Conservation (phyloP, 2,888 invertebrate genomes). For the Napeogenes inachia region DNA sequence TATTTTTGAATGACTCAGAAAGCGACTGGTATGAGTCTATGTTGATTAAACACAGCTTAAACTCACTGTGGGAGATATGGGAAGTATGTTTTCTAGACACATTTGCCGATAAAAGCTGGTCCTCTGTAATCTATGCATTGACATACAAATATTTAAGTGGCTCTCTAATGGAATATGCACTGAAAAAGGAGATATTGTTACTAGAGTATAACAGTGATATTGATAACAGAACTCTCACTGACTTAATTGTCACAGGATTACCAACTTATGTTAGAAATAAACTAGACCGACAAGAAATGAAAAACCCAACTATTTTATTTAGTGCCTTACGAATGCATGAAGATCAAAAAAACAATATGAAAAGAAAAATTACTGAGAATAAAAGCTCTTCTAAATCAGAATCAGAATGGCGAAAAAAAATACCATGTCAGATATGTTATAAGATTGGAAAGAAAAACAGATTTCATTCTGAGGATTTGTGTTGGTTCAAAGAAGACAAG, state of each 20-base stretch:
- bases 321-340: constrained; percentile 15
- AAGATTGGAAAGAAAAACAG: constrained; percentile 19
- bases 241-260: constrained; percentile 18
- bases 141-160: neutral
- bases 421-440: constrained; percentile 17
- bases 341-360: constrained; percentile 12
- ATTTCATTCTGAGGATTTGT: constrained; percentile 21
- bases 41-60: too few species aligned
- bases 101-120: too few species aligned
- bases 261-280: constrained; percentile 16
- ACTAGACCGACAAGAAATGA: constrained; percentile 15
- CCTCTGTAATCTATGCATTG: too few species aligned
- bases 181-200: constrained; percentile 16
- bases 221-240: constrained; percentile 16
- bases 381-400: constrained; percentile 13
- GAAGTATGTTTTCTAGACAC: too few species aligned
- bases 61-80: too few species aligned
- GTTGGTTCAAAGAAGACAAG: constrained; percentile 23
- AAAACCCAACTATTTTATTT: constrained; percentile 12
- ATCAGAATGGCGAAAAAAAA: constrained; percentile 11
- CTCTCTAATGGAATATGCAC: constrained; percentile 15
- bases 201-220: constrained; percentile 16
- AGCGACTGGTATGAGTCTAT: too few species aligned
- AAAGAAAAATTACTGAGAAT: constrained; percentile 12
- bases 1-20: too few species aligned